These are phyloP conservation scores for Cebus imitator DNA, from an alignment of 2,113 vertebrate genomes.

Conservation along the genomic window DNA sequence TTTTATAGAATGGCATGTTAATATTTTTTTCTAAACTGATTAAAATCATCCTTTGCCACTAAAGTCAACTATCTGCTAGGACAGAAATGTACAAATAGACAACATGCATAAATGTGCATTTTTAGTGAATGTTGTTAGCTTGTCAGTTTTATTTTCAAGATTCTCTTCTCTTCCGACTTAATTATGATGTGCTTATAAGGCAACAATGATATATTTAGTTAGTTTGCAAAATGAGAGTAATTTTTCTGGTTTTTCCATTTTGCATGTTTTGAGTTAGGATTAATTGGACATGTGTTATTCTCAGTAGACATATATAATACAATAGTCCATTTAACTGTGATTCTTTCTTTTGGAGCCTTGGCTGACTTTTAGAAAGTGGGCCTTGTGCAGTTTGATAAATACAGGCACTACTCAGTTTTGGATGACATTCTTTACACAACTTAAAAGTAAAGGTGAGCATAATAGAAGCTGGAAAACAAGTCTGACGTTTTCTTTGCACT, in stretches of 20 bases:
- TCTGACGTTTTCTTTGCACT: slow-evolving; percentile 29
- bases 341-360: slow-evolving; percentile 8
- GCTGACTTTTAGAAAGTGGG: not conserved
- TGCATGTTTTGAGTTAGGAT: slow-evolving; percentile 36
- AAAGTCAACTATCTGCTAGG: slow-evolving; percentile 15
- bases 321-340: slow-evolving; percentile 41
- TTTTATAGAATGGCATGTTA: not conserved
- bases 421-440: slow-evolving; percentile 41
- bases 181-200: slow-evolving; percentile 34
- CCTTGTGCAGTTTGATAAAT: slow-evolving; percentile 13
- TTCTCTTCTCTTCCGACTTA: not conserved
- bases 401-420: slow-evolving; percentile 44
- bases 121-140: slow-evolving; percentile 19
- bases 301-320: not conserved
- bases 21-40: slow-evolving; percentile 52
- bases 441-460: slow-evolving; percentile 31
- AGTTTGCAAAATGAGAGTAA: slow-evolving; percentile 22
- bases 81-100: slow-evolving; percentile 26
- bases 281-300: slow-evolving; percentile 43
- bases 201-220: slow-evolving; percentile 43
- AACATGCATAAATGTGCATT: slow-evolving; percentile 25
- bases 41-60: slow-evolving; percentile 32
- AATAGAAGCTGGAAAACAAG: slow-evolving; percentile 35
- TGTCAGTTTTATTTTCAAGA: slow-evolving; percentile 50
- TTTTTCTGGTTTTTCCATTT: slow-evolving; percentile 55